Evolutionary conservation across 2,888 invertebrate species (phyloP).

Genomic region (Desoria tigrina): DNA sequence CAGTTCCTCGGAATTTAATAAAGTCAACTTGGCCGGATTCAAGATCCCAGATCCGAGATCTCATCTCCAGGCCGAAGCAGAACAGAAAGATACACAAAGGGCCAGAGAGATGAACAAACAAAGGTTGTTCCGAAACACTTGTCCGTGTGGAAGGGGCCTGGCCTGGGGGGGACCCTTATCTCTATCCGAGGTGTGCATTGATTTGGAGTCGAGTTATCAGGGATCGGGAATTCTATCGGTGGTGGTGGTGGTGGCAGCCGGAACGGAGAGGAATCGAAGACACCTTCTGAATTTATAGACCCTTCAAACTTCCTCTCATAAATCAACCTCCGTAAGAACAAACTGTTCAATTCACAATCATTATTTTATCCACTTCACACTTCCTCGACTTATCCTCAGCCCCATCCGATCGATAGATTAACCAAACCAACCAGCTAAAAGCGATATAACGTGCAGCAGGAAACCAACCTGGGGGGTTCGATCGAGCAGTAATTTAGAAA

Average conservation of each 20-base stretch:
- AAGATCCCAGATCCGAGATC: no score
- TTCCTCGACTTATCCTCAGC: conserved; percentile 6
- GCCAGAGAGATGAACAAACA: no score
- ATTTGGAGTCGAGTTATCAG: background rate
- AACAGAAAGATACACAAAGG: no score
- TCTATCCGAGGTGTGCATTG: background rate
- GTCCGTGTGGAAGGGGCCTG: background rate
- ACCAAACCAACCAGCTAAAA: background rate
- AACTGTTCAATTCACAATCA: conserved; percentile 12
- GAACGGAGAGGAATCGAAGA: background rate
- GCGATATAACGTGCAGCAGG: background rate
- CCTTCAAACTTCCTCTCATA: background rate
- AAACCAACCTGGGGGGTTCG: no score
- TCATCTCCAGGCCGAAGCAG: no score
- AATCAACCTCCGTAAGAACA: conserved; percentile 8
- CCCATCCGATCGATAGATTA: conserved; percentile 8
- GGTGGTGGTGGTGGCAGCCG: no score
- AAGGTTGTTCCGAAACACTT: background rate
- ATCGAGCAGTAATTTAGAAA: no score
- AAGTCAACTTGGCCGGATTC: conserved; percentile 1
- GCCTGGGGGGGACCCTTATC: conserved; percentile 5
- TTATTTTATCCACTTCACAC: conserved; percentile 12
- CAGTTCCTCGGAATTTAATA: conserved; percentile 6
- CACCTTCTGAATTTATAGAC: conserved; percentile 11
- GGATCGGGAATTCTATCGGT: background rate